Evolutionary conservation across 2,888 invertebrate species (phyloP).

Genomic region (Euplagia quadripunctaria): DNA sequence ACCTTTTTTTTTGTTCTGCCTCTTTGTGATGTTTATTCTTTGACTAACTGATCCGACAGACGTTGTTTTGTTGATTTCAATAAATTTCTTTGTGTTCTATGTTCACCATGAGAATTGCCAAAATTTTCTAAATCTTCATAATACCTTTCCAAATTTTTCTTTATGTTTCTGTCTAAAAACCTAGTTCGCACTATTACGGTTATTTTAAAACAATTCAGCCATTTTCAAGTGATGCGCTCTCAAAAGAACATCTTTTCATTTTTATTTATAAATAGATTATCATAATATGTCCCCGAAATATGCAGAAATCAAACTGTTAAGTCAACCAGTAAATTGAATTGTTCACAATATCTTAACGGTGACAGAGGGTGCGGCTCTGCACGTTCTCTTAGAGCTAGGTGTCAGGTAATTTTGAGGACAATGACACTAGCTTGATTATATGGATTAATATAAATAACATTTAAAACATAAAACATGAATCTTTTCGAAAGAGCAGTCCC

Average conservation of each 20-base stretch:
- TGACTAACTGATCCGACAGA: background rate
- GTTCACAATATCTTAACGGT: conserved; percentile 27
- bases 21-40: background rate
- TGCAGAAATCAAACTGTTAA: conserved; percentile 2
- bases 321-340: conserved; percentile 13
- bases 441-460: conserved; percentile 5
- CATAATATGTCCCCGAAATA: too few relatives aligned
- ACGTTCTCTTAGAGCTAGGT: conserved; percentile 31
- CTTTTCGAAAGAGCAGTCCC: background rate
- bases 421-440: conserved; percentile 16
- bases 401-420: conserved; percentile 25
- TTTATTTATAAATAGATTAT: too few relatives aligned
- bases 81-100: background rate
- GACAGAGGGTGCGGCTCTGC: conserved; percentile 28
- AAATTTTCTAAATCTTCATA: background rate
- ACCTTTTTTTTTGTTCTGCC: conserved; percentile 1
- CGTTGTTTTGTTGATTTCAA: background rate
- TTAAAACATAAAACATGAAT: background rate
- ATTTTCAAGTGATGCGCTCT: too few relatives aligned
- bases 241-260: background rate
- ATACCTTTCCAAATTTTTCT: background rate
- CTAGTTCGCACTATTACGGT: background rate
- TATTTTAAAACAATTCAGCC: background rate
- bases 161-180: background rate
- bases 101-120: background rate